A percentile compares a stretch with the other conserved stretches of the same genome.
phyloP scores from a whole-genome alignment of 2,888 invertebrate species.

The Cyclophora punctaria region DNA sequence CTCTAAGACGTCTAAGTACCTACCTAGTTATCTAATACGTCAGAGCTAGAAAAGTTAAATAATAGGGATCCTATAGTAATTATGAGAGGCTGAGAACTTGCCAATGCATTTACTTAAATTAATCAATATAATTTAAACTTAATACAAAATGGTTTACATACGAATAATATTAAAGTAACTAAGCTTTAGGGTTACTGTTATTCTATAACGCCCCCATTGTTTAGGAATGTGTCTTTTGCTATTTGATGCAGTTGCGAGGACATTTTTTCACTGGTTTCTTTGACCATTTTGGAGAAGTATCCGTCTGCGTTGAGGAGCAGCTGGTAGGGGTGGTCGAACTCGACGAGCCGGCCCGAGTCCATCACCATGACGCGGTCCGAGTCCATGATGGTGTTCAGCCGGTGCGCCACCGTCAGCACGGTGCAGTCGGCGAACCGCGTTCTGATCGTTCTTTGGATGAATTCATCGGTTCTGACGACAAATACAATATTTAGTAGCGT shows the following conservation, averaged over 20 bases:
- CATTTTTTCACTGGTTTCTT: conserved; percentile 78
- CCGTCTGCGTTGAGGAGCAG: conserved; percentile 77
- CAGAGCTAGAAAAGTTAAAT: no score
- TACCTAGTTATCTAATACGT: no score
- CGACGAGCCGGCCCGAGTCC: conserved; percentile 84
- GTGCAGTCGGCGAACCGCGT: conserved; percentile 87
- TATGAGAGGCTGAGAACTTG: no score
- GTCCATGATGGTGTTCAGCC: conserved; percentile 95
- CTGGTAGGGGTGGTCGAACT: conserved; percentile 81
- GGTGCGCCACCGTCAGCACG: conserved; percentile 92
- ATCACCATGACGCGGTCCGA: conserved; percentile 91
- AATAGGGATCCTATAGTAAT: no score
- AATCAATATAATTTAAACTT: no score
- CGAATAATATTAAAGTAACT: no score
- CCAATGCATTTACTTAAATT: no score
- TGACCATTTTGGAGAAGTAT: conserved; percentile 80
- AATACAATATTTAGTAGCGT: no score
- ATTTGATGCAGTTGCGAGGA: conserved; percentile 56
- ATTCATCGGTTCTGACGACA: conserved; percentile 79
- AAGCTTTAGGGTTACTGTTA: conserved; percentile 16
- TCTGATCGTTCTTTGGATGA: conserved; percentile 90
- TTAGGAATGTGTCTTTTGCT: conserved; percentile 60
- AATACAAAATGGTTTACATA: no score
- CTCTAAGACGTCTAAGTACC: background rate
- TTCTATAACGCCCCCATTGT: conserved; percentile 53